These are phyloP conservation scores for Meandrina meandrites DNA, from an alignment of 92 coral and sea anemone genomes.

Conservation along the genomic window DNA sequence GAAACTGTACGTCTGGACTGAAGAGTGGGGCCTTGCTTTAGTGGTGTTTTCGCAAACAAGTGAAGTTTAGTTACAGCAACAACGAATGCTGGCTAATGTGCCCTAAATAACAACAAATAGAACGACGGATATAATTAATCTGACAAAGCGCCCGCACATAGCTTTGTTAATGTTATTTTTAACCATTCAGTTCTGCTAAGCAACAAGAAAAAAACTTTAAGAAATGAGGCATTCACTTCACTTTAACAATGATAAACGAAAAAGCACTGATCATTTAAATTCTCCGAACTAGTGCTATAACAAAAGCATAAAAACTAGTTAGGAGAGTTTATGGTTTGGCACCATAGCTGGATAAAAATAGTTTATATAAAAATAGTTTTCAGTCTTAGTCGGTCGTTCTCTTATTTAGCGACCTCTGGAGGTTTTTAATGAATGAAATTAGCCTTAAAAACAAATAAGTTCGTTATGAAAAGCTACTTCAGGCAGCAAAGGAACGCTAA, in stretches of 20 bases:
- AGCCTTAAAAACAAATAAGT: conserved; percentile 42
- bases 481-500: conserved; percentile 31
- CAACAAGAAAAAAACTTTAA: not conserved
- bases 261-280: not conserved
- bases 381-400: not conserved
- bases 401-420: conserved; percentile 13
- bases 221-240: not conserved
- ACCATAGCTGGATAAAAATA: not conserved
- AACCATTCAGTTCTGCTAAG: conserved; percentile 9
- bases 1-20: not conserved
- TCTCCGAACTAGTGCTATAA: not conserved
- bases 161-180: conserved; percentile 16
- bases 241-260: not conserved
- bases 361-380: not conserved
- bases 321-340: not conserved
- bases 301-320: not conserved
- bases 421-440: conserved; percentile 11
- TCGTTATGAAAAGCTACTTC: conserved; percentile 30
- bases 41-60: not conserved
- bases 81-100: not conserved
- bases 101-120: conserved; percentile 18
- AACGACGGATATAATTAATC: conserved; percentile 22
- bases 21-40: not conserved
- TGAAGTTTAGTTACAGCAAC: not conserved
- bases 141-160: conserved; percentile 31